Evolutionary conservation across 2,113 vertebrate genomes (phyloP).

Genomic region (Cynopterus brachyotis): DNA sequence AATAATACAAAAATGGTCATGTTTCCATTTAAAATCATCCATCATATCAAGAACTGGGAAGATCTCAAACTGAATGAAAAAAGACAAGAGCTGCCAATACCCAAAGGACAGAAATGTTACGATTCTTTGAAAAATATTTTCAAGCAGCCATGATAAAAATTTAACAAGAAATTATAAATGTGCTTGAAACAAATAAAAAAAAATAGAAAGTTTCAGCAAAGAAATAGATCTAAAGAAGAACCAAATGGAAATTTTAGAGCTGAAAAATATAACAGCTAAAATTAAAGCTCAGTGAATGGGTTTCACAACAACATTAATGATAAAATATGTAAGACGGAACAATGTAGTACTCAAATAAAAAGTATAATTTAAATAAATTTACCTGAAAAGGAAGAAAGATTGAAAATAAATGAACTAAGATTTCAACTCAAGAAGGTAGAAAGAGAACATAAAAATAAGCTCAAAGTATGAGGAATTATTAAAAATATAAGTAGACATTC

Average conservation of each 20-base stretch:
- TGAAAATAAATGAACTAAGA: neutral
- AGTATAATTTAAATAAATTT: neutral
- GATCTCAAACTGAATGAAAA: neutral
- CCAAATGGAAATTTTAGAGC: neutral
- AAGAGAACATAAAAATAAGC: neutral
- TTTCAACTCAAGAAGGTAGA: neutral
- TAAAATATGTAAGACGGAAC: neutral
- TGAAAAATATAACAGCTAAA: neutral
- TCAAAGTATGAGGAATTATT: neutral
- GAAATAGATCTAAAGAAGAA: neutral
- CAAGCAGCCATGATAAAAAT: neutral
- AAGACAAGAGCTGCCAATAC: neutral
- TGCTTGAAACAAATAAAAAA: neutral
- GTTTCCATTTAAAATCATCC: neutral
- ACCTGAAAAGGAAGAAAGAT: neutral
- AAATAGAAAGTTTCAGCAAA: neutral
- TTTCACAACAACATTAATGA: neutral
- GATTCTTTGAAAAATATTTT: neutral
- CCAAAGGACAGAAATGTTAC: neutral
- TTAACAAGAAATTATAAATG: neutral
- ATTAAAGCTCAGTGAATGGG: neutral
- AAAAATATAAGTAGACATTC: neutral
- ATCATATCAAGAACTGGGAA: neutral
- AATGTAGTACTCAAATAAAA: neutral
- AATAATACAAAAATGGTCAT: neutral